Conservation (phyloP, 2,888 invertebrate genomes). For the Agrotis ipsilon region DNA sequence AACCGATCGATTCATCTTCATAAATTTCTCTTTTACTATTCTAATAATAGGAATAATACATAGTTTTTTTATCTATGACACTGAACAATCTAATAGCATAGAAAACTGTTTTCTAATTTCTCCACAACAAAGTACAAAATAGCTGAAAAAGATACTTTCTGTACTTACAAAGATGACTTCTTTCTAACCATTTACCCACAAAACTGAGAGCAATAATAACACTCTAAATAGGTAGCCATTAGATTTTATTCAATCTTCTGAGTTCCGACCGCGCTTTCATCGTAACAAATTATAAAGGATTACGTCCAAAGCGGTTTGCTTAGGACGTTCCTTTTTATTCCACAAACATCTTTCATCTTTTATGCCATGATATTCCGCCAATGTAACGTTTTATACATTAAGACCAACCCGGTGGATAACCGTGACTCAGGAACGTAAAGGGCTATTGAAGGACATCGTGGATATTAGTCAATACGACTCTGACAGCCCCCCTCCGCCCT, state of each 20-base stretch:
- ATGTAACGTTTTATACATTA: neutral
- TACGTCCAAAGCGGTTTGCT: constrained; percentile 16
- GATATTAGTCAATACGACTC: too few relatives aligned
- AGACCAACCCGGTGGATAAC: too few relatives aligned
- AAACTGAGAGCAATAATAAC: constrained; percentile 23
- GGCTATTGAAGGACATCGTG: too few relatives aligned
- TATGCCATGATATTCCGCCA: neutral
- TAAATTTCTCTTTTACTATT: neutral
- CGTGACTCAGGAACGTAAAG: too few relatives aligned
- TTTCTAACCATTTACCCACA: neutral
- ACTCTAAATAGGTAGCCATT: neutral
- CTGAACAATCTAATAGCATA: neutral
- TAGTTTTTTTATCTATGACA: neutral
- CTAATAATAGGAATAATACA: neutral
- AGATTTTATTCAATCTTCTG: constrained; percentile 17
- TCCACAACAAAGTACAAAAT: neutral
- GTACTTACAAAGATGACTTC: neutral
- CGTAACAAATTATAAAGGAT: constrained; percentile 39
- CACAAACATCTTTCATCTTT: constrained; percentile 6
- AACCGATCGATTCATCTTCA: too few relatives aligned
- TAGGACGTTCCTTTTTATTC: constrained; percentile 7
- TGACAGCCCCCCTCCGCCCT: too few relatives aligned
- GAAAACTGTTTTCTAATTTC: neutral
- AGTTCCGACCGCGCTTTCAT: constrained; percentile 24
- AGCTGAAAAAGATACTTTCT: neutral